Conservation (phyloP, 2,113 vertebrate species). For the Pteropus alecto region DNA sequence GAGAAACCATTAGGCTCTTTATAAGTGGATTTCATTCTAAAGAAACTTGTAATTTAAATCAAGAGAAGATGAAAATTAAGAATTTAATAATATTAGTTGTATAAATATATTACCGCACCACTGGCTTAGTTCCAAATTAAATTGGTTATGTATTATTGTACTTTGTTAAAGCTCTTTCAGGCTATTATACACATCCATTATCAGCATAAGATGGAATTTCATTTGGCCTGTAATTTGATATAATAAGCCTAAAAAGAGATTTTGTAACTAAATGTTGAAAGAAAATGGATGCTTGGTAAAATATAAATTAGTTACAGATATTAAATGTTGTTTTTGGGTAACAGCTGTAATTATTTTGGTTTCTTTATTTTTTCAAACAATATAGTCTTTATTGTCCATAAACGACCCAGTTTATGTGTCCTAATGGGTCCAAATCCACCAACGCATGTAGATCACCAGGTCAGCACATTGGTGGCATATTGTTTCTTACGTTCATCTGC, state of each 20-base stretch:
- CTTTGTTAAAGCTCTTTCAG: slow-evolving; percentile 67
- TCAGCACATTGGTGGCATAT: rapidly evolving
- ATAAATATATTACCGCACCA: slow-evolving; percentile 66
- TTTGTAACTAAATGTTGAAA: slow-evolving; percentile 31
- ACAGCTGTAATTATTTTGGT: neutral
- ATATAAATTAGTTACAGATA: neutral
- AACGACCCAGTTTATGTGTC: neutral
- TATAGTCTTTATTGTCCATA: neutral
- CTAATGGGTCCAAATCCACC: neutral
- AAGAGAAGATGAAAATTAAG: slow-evolving; percentile 72
- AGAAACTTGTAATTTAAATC: slow-evolving; percentile 72
- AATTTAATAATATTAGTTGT: slow-evolving; percentile 69
- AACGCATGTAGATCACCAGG: neutral
- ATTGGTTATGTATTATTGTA: slow-evolving; percentile 55
- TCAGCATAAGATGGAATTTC: slow-evolving; percentile 23
- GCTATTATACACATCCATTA: slow-evolving; percentile 49
- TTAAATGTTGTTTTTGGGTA: neutral
- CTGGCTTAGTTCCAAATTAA: slow-evolving; percentile 69
- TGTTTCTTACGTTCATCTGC: neutral
- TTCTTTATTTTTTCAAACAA: slow-evolving; percentile 16
- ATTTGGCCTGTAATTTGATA: slow-evolving; percentile 41
- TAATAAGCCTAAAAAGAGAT: slow-evolving; percentile 42
- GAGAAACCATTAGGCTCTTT: slow-evolving; percentile 63
- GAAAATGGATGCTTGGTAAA: neutral
- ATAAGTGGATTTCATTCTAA: slow-evolving; percentile 66